Conservation (phyloP, 2,797 vertebrate genomes). For the Siniperca undulata region DNA sequence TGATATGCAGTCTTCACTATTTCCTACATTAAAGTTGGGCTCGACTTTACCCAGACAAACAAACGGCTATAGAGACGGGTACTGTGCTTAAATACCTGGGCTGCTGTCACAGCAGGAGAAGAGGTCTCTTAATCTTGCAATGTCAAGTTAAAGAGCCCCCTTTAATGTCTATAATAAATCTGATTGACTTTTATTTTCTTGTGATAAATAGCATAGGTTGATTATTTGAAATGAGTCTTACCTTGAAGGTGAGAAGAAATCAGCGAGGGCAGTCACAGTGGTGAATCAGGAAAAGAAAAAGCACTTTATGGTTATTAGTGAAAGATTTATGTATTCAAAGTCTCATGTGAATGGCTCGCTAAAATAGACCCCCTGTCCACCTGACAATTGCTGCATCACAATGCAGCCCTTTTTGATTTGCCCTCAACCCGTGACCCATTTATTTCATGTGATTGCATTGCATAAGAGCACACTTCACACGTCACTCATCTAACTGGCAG, state of each 20-base stretch:
- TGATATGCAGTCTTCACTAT: constrained; percentile 47
- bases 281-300: constrained; percentile 64
- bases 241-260: constrained; percentile 70
- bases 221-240: constrained; percentile 66
- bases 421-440: constrained; percentile 76
- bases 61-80: constrained; percentile 6
- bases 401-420: constrained; percentile 73
- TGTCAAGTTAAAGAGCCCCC: constrained; percentile 8
- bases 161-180: constrained; percentile 10
- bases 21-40: constrained; percentile 47
- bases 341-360: constrained; percentile 81
- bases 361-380: constrained; percentile 81
- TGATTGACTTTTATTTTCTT: constrained; percentile 14
- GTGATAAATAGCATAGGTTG: constrained; percentile 11
- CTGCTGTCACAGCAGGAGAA: constrained; percentile 10
- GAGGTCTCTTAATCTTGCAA: constrained; percentile 5
- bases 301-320: constrained; percentile 74
- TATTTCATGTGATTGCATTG: constrained; percentile 67
- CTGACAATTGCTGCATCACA: constrained; percentile 74
- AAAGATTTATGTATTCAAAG: constrained; percentile 77
- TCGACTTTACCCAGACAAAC: constrained; percentile 19
- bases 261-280: constrained; percentile 52
- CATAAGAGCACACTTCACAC: constrained; percentile 60
- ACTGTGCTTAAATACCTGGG: constrained; percentile 10
- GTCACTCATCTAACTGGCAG: constrained; percentile 60